A percentile compares a stretch with the other conserved stretches of the same genome.
Conservation (phyloP, 2,888 invertebrate genomes). For the Calameuta idolon region DNA sequence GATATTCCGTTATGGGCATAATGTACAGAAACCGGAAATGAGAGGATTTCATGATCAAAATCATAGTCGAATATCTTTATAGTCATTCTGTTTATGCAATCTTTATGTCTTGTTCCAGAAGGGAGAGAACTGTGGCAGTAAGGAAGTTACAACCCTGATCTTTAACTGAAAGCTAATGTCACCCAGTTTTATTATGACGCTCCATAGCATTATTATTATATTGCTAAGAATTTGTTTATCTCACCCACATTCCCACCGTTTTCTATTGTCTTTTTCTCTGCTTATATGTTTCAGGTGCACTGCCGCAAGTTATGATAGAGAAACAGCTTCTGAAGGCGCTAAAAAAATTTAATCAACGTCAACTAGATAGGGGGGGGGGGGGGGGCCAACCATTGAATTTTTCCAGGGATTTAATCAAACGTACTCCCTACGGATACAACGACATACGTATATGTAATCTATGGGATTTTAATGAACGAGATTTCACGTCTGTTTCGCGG, state of each 20-base stretch:
- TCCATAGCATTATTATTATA: background rate
- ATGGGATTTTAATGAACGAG: slow-evolving; percentile 23
- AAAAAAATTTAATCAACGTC: slow-evolving; percentile 21
- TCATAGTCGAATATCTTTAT: background rate
- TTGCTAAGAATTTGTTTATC: background rate
- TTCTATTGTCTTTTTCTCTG: background rate
- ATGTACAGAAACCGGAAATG: background rate
- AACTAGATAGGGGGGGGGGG: background rate
- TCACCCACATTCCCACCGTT: background rate
- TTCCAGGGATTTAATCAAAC: slow-evolving; percentile 17
- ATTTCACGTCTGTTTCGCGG: slow-evolving; percentile 15
- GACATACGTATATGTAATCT: background rate
- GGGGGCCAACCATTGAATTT: slow-evolving; percentile 7
- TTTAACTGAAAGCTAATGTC: background rate
- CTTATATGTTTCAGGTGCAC: background rate
- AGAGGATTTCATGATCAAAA: background rate
- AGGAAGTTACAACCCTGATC: background rate
- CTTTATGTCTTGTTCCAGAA: background rate
- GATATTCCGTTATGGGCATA: background rate
- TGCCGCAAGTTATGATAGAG: background rate
- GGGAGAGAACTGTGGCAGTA: background rate
- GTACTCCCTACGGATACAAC: background rate
- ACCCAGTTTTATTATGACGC: background rate
- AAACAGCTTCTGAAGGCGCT: background rate
- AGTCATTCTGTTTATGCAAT: background rate